phyloP scores from a whole-genome alignment of 2,888 invertebrate genomes.

The Metacarcinus magister region DNA sequence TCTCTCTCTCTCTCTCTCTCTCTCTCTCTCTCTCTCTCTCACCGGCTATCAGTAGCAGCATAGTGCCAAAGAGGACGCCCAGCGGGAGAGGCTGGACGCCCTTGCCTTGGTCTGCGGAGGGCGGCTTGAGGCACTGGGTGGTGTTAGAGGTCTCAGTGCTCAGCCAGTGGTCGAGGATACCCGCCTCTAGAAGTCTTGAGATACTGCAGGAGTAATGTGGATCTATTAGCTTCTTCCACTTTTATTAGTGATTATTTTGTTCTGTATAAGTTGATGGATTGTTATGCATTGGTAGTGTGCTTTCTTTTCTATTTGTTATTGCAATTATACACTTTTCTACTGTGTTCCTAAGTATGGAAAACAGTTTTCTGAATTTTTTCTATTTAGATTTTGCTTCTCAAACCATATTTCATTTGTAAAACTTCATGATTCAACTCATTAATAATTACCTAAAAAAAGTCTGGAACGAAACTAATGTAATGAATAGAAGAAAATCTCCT shows the following conservation, averaged over 20 bases:
- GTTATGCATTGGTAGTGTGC: neutral
- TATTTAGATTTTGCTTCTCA: neutral
- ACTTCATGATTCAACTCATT: no score
- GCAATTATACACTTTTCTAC: neutral
- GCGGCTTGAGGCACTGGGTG: conserved; percentile 65
- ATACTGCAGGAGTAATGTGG: conserved; percentile 18
- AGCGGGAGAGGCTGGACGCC: conserved; percentile 58
- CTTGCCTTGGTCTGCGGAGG: conserved; percentile 41
- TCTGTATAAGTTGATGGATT: neutral
- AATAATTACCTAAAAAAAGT: no score
- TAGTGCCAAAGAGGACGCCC: neutral
- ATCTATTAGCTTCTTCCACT: neutral
- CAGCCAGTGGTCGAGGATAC: conserved; percentile 61
- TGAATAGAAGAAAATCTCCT: neutral
- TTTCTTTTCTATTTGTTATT: neutral
- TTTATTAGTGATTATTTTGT: neutral
- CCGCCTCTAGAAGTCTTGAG: conserved; percentile 57
- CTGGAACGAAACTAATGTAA: neutral
- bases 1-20: conserved; percentile 44
- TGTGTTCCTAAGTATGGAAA: neutral
- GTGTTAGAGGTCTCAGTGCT: conserved; percentile 58
- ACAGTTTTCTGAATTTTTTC: neutral
- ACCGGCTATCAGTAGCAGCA: neutral
- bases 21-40: conserved; percentile 28
- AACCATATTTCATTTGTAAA: neutral